Base-by-base conservation (phyloP, 2,888 invertebrate genomes). In the Didymodactylos carnosus region DNA sequence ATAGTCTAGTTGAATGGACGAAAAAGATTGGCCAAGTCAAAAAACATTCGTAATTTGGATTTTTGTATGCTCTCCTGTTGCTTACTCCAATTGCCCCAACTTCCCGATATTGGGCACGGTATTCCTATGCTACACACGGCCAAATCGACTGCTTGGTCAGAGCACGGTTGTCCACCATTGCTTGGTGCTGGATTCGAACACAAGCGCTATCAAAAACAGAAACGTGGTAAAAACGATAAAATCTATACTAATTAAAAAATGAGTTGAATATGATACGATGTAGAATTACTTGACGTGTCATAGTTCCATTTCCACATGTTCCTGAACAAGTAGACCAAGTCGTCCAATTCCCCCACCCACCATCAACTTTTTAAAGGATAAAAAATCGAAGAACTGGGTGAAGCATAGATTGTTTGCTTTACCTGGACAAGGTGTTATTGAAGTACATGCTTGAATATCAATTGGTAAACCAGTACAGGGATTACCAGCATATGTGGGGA, bases 261-360 rank as follows among this genome's bases (percentile, higher is more conserved):
- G n/a, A n/a, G n/a, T n/a, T n/a, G n/a, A n/a, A n/a, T n/a, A n/a
- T n/a, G n/a, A n/a, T n/a, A n/a, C n/a, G n/a, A n/a, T n/a, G n/a
- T n/a, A n/a, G n/a, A n/a, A n/a, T n/a, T n/a, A n/a, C n/a, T n/a
- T n/a, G n/a, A n/a, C n/a, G n/a, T n/a, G n/a, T n/a, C n/a, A n/a
- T n/a, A n/a, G n/a, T n/a, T n/a, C 80, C 81, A 6, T 76, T 73
- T 0, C 80, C 81, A 73, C 81, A 82, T 7, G 79, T 79, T 23
- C 78, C 78, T 0, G 79, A 76, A 76, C 81, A 81, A 3, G 70
- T 27, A 29, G 69, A 40, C 73, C 62, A 62, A 35, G 1, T 35
- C 11, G 62, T n/a, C 62, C 62, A 62, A 35, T 0, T 3, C 29
- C 35, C 11, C 62, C 62, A 62, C 29, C 35, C 35, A 35, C 62